Evolutionary conservation across 2,113 vertebrate species (phyloP).

Genomic region (Pimephales promelas): DNA sequence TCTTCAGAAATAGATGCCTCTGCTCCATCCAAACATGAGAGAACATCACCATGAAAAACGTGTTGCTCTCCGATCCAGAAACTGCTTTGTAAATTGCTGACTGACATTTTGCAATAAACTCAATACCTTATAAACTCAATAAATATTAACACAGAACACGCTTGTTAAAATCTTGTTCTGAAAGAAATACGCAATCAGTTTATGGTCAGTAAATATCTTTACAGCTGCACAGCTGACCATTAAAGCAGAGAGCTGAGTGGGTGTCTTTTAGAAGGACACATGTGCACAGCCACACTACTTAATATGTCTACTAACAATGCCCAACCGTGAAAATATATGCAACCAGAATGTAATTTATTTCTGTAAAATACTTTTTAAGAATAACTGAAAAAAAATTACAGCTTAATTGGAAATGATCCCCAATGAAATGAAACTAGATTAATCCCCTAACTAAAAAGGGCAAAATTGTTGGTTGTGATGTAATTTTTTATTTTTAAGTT

Average conservation of each 20-base stretch:
- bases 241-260: not conserved
- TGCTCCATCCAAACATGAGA: slow-evolving; percentile 12
- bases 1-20: slow-evolving; percentile 35
- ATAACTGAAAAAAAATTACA: no score
- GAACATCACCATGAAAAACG: slow-evolving; percentile 29
- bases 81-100: slow-evolving; percentile 4
- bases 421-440: not conserved
- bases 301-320: not conserved
- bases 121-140: not conserved
- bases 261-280: not conserved
- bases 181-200: not conserved
- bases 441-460: no score
- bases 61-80: not conserved
- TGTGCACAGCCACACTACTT: not conserved
- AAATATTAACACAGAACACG: not conserved
- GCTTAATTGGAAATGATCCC: not conserved
- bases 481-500: not conserved
- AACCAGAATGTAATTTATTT: not conserved
- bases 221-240: not conserved
- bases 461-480: not conserved
- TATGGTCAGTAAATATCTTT: not conserved
- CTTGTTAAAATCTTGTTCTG: not conserved
- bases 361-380: not conserved
- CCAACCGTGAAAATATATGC: not conserved
- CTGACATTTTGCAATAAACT: not conserved